Base-by-base conservation (phyloP, 2,797 vertebrate genomes). In the Chrosomus eos region DNA sequence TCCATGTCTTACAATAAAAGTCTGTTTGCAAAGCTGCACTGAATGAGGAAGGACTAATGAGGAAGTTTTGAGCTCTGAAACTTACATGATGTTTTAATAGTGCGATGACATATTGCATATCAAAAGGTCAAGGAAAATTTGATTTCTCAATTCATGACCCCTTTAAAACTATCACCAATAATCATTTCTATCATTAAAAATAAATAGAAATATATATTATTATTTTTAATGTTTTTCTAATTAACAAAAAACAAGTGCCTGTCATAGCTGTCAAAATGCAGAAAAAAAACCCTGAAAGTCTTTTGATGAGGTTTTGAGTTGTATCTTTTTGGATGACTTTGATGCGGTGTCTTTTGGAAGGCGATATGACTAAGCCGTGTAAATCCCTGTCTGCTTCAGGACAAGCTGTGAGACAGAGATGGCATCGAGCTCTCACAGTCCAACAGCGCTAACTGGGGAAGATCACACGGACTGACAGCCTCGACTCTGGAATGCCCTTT, bases 351-450 rank as follows among this genome's bases (percentile, higher is more conserved):
- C 66, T 88, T 91, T 96, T 98, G 97, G 97, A 96, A 98, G 93
- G 97, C 97, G 95, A 97, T 97, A 95, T 98, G 98, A 99, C 98
- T 99, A 99, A 99, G 98, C 97, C 98, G 97, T 99, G 97, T 99
- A 97, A 99, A 99, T 99, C 97, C 98, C 98, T 99, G 98, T 99
- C 98, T 99, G 97, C 98, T 99, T 99, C 98, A 99, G 98, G 98
- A 98, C 97, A 97, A 98, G 97, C 98, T 99, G 98, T 99, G 98
- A 98, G 98, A 99, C 97, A 98, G 97, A 99, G 97, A 97, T 99
- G 98, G 97, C 98, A 97, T 97, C 98, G 97, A 97, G 97, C 97
- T 99, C 98, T 98, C 98, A 99, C 98, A 97, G 96, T 97, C 96
- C 97, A 97, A 95, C 97, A 97, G 95, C 96, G 96, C 97, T 98